Base-by-base conservation (phyloP, 1,140 invertebrate species). In the Nixonia krombeini region DNA sequence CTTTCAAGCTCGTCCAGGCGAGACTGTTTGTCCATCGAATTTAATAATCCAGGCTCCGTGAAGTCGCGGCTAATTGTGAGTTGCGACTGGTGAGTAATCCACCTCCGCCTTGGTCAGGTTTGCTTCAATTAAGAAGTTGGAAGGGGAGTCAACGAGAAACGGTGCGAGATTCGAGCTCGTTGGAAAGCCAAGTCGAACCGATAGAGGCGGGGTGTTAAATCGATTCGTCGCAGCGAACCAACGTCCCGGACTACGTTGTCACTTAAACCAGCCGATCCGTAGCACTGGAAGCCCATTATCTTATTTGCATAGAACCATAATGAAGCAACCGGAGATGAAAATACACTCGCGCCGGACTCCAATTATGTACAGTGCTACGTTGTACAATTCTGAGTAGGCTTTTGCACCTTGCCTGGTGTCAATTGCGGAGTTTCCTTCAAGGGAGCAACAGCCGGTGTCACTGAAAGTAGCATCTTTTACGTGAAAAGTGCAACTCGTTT, bases 81-180 rank as follows among this genome's bases (percentile, higher is more conserved):
- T 38, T 47, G 50, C 58, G 41, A 26, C 28, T 26, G 44, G 31
- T 26, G 13, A 42, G 53, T 51, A 49, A 41, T 64, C 49, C 40
- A 23, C 42, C 44, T 38, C 10, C 7, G 52, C 53, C 52, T 58
- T 10, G 13, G 26, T 16, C 21, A 46, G 52, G 55, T 70, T 70
- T 56, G 51, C 59, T 70, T 59, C 59, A 70, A 64, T 70, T 64
- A 70, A 63, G 51, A 70, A 64, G 67, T 70, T 70, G 38, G 52
- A 56, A 17, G 51, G 38, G 15, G 28, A 70, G 58, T 58, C 42
- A 47, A 58, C 53, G 55, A 21, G 10, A 58, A 55, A 62, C 31
- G 52, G 62, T 66, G 58, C 66, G 49, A 66, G 57, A 63, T 63
- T 72, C 49, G 52, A 57, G 53, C 45, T 66, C 55, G 63, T 56